Percentiles rank a stretch among this genome's conserved stretches.
Evolutionary conservation across 2,797 vertebrate species (phyloP).

Genomic region (Numenius phaeopus): DNA sequence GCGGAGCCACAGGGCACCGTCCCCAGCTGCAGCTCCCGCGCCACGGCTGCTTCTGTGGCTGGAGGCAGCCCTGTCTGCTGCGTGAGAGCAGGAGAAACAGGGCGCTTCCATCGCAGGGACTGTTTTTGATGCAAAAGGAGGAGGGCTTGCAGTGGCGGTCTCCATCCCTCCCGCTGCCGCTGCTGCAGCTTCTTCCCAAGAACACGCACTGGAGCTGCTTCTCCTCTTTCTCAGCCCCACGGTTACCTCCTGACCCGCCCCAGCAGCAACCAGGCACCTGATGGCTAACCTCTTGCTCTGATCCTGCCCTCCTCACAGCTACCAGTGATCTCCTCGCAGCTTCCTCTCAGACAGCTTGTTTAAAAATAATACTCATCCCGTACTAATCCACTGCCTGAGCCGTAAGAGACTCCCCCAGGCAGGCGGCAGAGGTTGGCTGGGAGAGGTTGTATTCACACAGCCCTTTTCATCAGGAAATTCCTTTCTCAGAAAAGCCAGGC

Average conservation of each 20-base stretch:
- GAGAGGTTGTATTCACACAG: constrained; percentile 50
- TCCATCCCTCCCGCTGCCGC: not conserved
- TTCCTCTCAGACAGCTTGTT: constrained; percentile 76
- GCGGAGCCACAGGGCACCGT: not conserved
- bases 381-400: constrained; percentile 44
- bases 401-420: not conserved
- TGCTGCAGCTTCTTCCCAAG: not conserved
- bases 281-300: constrained; percentile 41
- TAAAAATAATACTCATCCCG: constrained; percentile 53
- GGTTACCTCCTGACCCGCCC: not conserved
- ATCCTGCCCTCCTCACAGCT: constrained; percentile 42
- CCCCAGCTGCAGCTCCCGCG: not conserved
- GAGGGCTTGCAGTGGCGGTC: not conserved
- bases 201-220: fast-evolving
- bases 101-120: fast-evolving
- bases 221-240: not conserved
- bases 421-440: not conserved
- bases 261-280: constrained; percentile 49
- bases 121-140: not conserved
- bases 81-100: not conserved
- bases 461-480: constrained; percentile 77
- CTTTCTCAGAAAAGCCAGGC: constrained; percentile 73
- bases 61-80: fast-evolving
- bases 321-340: constrained; percentile 40
- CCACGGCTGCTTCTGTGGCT: not conserved